Base-by-base conservation (phyloP, 2,113 vertebrate genomes). In the Macroglossus sobrinus region DNA sequence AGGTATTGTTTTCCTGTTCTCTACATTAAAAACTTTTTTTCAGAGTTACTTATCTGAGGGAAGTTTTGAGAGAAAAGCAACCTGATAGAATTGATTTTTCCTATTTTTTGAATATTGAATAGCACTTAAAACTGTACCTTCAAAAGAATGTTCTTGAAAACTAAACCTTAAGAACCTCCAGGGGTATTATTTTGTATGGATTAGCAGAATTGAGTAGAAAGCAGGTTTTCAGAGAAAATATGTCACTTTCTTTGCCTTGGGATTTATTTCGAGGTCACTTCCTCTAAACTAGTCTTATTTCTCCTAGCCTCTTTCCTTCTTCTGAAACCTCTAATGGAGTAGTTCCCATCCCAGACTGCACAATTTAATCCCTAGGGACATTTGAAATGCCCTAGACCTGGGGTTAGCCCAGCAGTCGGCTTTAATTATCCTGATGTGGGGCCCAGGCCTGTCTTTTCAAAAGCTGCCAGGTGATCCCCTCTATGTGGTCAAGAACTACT, bases 21-120 rank as follows among this genome's bases (percentile, higher is more conserved):
- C 16, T 24, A 53, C 10, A 21, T 8, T 68, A 21, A 63, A 84
- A 84, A 50, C 1, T 7, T 76, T 2, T 89, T 75, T 75, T 28
- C 13, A 69, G 1, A 86, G 19, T 4, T 47, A 0, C 40, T 55
- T 64, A 3, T 89, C 18, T 59, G 13, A 82, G 13, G 19, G 28
- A 76, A 7, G 2, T 35, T 76, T 68, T 11, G 3, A 38, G 33
- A 75, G 53, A 47, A 84, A 85, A n/a, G 24, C 13, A 57, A 26
- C 26, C 66, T 16, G 11, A 89, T 40, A 24, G 10, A 72, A 61
- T 63, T 47, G 11, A 28, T 57, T 86, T 79, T 38, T 12, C 22
- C 40, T 63, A 82, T 86, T 93, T 82, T 84, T 24, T 87, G 45
- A 78, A 69, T 72, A 86, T 69, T 88, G 76, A 81, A 75, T 61